Conservation (phyloP, 2,888 invertebrate species). For the Clivina fossor region DNA sequence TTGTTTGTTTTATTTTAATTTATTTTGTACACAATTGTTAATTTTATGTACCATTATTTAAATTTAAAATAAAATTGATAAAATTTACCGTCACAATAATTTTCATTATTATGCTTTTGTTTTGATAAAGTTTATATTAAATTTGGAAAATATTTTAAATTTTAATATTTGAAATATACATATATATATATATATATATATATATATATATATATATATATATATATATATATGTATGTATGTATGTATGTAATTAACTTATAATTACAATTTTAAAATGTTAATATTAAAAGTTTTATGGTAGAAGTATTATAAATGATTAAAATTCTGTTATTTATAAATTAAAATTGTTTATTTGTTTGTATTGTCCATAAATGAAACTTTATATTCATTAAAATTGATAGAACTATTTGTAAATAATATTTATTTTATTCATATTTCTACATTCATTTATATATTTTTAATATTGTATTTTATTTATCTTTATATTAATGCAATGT, state of each 20-base stretch:
- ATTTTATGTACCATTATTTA: neutral
- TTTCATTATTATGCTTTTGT: neutral
- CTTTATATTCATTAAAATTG: no score
- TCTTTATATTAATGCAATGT: no score
- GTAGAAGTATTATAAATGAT: no score
- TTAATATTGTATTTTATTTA: no score
- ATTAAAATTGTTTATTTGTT: no score
- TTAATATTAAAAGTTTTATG: no score
- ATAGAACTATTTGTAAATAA: no score
- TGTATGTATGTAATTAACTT: neutral
- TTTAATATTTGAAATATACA: neutral
- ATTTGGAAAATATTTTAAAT: neutral
- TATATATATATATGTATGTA: neutral
- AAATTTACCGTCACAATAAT: neutral
- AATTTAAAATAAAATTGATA: neutral
- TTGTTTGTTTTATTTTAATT: neutral
- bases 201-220: neutral
- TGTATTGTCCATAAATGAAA: no score
- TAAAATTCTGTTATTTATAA: no score
- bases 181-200: neutral
- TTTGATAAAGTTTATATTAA: neutral
- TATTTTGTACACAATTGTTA: neutral
- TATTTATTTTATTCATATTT: no score
- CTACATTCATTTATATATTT: no score
- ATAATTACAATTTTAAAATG: no score